Conservation (phyloP, 2,113 vertebrate species). For the Pluvianellus socialis region DNA sequence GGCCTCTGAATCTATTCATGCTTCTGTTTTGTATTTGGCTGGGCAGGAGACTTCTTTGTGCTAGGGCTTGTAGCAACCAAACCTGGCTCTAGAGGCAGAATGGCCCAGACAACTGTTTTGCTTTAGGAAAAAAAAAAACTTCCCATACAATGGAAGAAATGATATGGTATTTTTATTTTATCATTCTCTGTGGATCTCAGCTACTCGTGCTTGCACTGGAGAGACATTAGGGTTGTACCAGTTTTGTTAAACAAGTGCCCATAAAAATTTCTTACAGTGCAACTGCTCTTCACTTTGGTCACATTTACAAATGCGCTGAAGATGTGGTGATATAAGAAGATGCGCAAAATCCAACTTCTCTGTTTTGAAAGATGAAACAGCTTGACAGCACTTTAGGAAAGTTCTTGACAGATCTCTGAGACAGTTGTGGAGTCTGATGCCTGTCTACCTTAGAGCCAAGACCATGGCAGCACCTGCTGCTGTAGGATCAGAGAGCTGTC, state of each 20-base stretch:
- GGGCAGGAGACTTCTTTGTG: background rate
- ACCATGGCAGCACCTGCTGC: background rate
- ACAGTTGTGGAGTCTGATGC: background rate
- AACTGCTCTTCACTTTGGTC: background rate
- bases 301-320: background rate
- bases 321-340: background rate
- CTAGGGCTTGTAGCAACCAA: background rate
- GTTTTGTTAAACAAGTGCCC: background rate
- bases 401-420: background rate
- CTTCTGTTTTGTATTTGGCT: background rate
- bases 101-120: background rate
- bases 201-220: background rate
- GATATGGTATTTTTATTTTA: fast-evolving
- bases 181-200: background rate
- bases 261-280: background rate
- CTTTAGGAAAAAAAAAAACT: background rate
- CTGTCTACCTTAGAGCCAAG: background rate
- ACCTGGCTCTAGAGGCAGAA: background rate
- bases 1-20: background rate
- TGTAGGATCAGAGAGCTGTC: background rate
- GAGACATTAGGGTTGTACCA: background rate
- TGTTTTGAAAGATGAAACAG: background rate
- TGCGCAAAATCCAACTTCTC: background rate
- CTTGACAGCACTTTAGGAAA: background rate
- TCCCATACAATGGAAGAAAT: background rate